Evolutionary conservation across 2,797 vertebrate genomes (phyloP).

Genomic region (Clarias pachynema): DNA sequence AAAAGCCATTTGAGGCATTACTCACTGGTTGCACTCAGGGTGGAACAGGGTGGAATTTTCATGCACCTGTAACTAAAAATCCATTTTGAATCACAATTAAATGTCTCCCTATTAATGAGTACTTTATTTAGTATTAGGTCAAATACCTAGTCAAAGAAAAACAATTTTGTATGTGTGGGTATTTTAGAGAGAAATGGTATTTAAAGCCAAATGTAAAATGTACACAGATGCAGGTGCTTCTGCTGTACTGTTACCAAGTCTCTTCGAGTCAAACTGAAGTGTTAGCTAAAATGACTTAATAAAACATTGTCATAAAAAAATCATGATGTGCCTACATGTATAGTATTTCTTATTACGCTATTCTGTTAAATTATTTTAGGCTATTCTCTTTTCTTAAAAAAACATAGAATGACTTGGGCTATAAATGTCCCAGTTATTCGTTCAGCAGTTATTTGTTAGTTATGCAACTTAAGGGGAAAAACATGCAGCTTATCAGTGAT

Average conservation of each 20-base stretch:
- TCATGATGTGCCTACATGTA: not conserved
- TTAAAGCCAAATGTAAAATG: conserved; percentile 8
- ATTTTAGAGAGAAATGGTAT: not conserved
- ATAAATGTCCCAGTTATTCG: not conserved
- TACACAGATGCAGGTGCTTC: not conserved
- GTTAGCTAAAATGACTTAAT: conserved; percentile 2
- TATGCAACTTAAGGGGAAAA: too few species aligned
- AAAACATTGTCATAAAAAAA: not conserved
- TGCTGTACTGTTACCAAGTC: not conserved
- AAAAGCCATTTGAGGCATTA: conserved; percentile 4
- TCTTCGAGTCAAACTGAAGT: not conserved
- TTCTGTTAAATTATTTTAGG: not conserved
- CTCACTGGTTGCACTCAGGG: conserved; percentile 18
- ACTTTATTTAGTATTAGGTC: not conserved
- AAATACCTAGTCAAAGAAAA: not conserved
- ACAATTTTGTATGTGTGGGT: not conserved
- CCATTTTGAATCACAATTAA: not conserved
- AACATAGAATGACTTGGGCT: not conserved
- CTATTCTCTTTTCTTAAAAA: not conserved
- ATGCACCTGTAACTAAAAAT: not conserved
- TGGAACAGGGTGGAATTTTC: not conserved
- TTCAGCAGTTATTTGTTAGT: not conserved
- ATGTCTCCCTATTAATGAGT: not conserved
- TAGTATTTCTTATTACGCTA: not conserved
- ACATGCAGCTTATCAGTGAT: not conserved